These are phyloP conservation scores for Zaprionus lineosus DNA, from an alignment of 2,888 invertebrate species.

Conservation along the genomic window DNA sequence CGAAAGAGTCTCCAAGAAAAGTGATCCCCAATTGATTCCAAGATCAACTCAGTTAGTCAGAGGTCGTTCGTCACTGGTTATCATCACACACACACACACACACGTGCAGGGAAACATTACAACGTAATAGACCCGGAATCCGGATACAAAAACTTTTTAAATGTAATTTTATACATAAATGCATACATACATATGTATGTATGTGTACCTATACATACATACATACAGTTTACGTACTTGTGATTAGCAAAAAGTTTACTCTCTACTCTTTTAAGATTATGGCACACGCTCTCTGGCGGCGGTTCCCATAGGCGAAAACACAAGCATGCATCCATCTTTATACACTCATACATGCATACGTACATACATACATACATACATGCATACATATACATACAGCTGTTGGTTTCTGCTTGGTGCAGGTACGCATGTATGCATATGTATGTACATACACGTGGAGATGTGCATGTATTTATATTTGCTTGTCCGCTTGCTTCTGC, in stretches of 20 bases:
- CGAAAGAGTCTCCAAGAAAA: constrained; percentile 9
- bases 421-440: background rate
- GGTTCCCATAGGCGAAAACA: too few species aligned
- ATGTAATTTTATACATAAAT: background rate
- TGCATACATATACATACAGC: background rate
- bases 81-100: constrained; percentile 11
- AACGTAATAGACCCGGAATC: too few species aligned
- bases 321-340: too few species aligned
- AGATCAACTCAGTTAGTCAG: constrained; percentile 47
- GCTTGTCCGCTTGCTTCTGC: constrained; percentile 21
- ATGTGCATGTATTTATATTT: background rate
- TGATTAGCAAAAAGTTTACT: too few species aligned
- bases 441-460: background rate
- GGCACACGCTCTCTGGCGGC: too few species aligned
- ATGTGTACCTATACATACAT: constrained; percentile 5
- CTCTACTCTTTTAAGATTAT: too few species aligned
- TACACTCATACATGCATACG: too few species aligned
- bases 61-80: constrained; percentile 37
- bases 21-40: constrained; percentile 35
- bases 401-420: too few species aligned
- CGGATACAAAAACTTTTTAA: too few species aligned
- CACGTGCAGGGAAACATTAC: constrained; percentile 5
- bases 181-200: constrained; percentile 7
- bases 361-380: background rate
- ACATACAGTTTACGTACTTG: too few species aligned